Evolutionary conservation across 1,140 invertebrate species (phyloP).

Genomic region (Ceratoteleas bidentatus): DNA sequence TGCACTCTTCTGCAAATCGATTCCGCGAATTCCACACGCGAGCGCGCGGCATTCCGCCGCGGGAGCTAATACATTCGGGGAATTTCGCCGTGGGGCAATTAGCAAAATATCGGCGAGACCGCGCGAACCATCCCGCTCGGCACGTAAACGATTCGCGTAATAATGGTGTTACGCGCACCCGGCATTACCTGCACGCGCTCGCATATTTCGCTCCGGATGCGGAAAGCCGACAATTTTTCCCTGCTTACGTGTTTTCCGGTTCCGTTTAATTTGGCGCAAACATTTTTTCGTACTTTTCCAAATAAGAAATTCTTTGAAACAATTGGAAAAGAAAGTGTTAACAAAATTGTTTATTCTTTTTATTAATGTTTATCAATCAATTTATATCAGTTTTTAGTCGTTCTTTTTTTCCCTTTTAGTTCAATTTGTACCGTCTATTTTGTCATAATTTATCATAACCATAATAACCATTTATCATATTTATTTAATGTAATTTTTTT

Average conservation of each 20-base stretch:
- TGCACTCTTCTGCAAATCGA: conserved; percentile 40
- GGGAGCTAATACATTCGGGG: conserved; percentile 69
- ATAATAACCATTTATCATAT: too few relatives aligned
- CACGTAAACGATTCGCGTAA: conserved; percentile 75
- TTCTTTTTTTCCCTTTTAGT: too few relatives aligned
- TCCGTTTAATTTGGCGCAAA: conserved; percentile 27
- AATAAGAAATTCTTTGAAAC: not conserved
- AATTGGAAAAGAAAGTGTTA: too few relatives aligned
- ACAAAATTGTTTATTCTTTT: too few relatives aligned
- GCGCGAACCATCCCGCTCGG: conserved; percentile 61
- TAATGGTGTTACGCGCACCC: conserved; percentile 78
- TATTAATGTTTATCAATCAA: too few relatives aligned
- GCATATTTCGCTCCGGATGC: conserved; percentile 68
- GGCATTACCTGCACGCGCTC: conserved; percentile 78
- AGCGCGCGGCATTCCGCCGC: conserved; percentile 48
- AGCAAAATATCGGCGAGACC: conserved; percentile 68
- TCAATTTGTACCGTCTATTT: too few relatives aligned
- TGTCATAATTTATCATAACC: too few relatives aligned
- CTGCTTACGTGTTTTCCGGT: conserved; percentile 35
- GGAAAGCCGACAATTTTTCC: conserved; percentile 59
- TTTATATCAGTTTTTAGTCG: too few relatives aligned
- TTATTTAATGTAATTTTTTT: too few relatives aligned
- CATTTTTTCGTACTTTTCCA: too few relatives aligned
- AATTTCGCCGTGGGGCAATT: conserved; percentile 71
- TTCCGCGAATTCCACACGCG: conserved; percentile 52